A percentile compares a stretch with the other conserved stretches of the same genome.
Evolutionary conservation across 2,113 vertebrate species (phyloP).

Genomic region (Psilopsiagon aurifrons): DNA sequence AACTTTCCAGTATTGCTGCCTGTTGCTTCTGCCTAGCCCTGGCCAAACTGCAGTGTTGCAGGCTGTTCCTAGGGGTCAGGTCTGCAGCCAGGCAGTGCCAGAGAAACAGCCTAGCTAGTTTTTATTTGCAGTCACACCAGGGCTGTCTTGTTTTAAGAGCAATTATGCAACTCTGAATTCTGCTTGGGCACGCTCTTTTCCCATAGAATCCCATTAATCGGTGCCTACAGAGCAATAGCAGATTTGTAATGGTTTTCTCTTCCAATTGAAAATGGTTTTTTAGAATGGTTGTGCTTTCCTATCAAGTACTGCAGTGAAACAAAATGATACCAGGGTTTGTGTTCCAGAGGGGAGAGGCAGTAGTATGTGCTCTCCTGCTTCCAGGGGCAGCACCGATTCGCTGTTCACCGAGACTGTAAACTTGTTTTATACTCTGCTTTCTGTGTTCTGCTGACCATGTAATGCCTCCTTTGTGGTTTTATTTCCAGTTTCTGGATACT

Average conservation of each 20-base stretch:
- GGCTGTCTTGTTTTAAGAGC: constrained; percentile 5
- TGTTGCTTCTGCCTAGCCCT: neutral
- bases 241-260: constrained; percentile 48
- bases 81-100: neutral
- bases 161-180: constrained; percentile 25
- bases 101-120: neutral
- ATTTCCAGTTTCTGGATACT: constrained; percentile 20
- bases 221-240: constrained; percentile 44
- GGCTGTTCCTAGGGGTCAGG: neutral
- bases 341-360: constrained; percentile 52
- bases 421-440: constrained; percentile 61
- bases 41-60: neutral
- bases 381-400: constrained; percentile 4
- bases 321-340: neutral
- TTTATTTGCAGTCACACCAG: neutral
- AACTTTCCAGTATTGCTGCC: neutral
- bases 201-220: constrained; percentile 11
- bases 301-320: neutral
- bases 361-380: constrained; percentile 47
- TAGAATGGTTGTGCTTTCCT: constrained; percentile 30
- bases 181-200: constrained; percentile 21
- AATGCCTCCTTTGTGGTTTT: constrained; percentile 47
- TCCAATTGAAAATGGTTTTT: neutral
- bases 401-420: constrained; percentile 52
- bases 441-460: constrained; percentile 53